Evolutionary conservation across 2,888 invertebrate species (phyloP), one percentile per base, ranked within the genome.

Genomic region (Drosophila affinis): DNA sequence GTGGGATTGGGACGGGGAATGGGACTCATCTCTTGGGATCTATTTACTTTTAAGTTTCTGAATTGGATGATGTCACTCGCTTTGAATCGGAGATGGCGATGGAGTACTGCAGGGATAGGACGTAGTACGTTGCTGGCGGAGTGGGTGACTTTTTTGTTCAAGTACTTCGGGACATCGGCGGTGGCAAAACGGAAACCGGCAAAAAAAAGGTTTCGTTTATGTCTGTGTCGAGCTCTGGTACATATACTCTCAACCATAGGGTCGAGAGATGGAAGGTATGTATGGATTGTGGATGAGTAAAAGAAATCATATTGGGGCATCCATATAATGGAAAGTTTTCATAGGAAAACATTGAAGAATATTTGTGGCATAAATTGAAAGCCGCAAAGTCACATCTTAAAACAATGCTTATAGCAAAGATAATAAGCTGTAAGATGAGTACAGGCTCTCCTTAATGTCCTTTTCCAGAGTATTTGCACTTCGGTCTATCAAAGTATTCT

Each of bases 21-120:
- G 77, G 87, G 72, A 77, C 67, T 55, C 69, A 67, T 69, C 70
- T 70, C 90, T 84, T 75, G 89, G 90, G 90, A 90, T 90, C 88
- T 83, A 90, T 90, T 90, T 89, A 84, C 81, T 89, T 89, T 87
- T 80, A 90, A 89, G 90, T 88, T 85, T 87, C 77, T 89, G 79
- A 86, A 90, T 83, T 81, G 88, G 88, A 87, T 89, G 88, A 89
- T 84, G 85, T 87, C 89, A 87, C 84, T 67, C 76, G 24, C 69
- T 53, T 53, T 53, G 67, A 51, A 17, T 17, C 18, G 47, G 59
- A 69, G 69, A 48, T 21, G 47, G 59, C 69, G 59, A 48, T 29
- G 68, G 29, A 17, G 48, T 21, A 21, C 18, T 27, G 34, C 39
- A 14, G 54, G 46, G 45, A 29, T 34, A 46, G 46, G 21, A 29